phyloP scores from a whole-genome alignment of 2,113 vertebrate genomes.

The Pelecanoides urinatrix region DNA sequence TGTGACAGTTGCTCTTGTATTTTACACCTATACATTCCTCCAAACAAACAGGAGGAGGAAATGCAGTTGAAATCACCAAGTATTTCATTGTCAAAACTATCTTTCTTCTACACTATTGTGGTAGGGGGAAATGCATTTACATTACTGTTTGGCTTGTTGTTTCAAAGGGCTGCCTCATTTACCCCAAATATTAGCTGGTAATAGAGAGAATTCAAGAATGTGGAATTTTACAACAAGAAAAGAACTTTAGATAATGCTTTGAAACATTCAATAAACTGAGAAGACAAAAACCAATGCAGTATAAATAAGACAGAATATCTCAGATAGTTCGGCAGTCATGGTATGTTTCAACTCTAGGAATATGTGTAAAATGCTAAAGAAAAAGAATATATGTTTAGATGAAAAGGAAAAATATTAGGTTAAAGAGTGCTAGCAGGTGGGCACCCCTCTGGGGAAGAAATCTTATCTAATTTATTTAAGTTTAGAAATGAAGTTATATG shows the following conservation, averaged over 20 bases:
- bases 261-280: not conserved
- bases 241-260: not conserved
- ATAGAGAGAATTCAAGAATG: not conserved
- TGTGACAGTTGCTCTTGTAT: not conserved
- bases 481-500: not conserved
- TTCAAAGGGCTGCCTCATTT: not conserved
- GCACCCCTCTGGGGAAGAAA: not conserved
- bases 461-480: not conserved
- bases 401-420: not conserved
- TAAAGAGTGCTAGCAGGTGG: not conserved
- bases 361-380: not conserved
- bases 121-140: not conserved
- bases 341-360: not conserved
- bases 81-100: not conserved
- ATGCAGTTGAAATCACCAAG: not conserved
- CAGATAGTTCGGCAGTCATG: not conserved
- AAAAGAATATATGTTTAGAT: not conserved
- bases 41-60: not conserved
- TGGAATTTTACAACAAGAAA: not conserved
- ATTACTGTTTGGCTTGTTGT: not conserved
- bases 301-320: not conserved
- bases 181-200: not conserved
- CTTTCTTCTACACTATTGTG: accelerated
- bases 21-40: not conserved
- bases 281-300: not conserved